Evolutionary conservation across 92 coral and sea anemone species (phyloP).

Genomic region (Palythoa grandis): DNA sequence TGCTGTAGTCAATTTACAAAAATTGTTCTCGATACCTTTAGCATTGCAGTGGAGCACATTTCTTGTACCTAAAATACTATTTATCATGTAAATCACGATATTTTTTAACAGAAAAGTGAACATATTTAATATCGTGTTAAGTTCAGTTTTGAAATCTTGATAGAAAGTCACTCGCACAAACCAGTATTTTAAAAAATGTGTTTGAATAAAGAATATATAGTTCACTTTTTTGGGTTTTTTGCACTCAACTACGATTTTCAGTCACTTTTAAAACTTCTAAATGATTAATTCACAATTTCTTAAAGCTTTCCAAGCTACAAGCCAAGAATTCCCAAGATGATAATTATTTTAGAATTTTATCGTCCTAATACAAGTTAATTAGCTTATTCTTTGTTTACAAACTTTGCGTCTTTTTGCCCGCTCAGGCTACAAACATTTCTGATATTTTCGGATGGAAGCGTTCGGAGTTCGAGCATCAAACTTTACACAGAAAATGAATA

Average conservation of each 20-base stretch:
- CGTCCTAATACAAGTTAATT: slow-evolving; percentile 19
- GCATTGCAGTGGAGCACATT: too few species aligned
- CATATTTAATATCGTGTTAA: slow-evolving; percentile 1
- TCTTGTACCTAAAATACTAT: background rate
- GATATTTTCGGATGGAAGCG: slow-evolving; percentile 14
- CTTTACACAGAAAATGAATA: too few species aligned
- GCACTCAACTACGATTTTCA: background rate
- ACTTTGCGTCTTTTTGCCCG: slow-evolving; percentile 46
- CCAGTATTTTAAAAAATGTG: background rate
- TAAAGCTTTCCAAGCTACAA: slow-evolving; percentile 8
- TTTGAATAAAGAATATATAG: background rate
- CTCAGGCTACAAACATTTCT: slow-evolving; percentile 44
- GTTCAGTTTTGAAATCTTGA: slow-evolving; percentile 12
- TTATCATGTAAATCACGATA: background rate
- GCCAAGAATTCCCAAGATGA: background rate
- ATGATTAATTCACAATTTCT: slow-evolving; percentile 10
- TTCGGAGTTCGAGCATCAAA: too few species aligned
- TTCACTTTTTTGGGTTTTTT: slow-evolving; percentile 1
- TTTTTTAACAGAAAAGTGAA: background rate
- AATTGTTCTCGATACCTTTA: too few species aligned
- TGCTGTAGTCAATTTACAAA: too few species aligned
- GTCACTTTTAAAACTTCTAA: background rate
- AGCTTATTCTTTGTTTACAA: slow-evolving; percentile 39
- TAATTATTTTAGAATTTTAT: slow-evolving; percentile 15
- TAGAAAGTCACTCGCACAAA: slow-evolving; percentile 2